Evolutionary conservation across 2,797 vertebrate species (phyloP), one percentile per base, ranked within the genome.

Genomic region (Neostethus bicornis): DNA sequence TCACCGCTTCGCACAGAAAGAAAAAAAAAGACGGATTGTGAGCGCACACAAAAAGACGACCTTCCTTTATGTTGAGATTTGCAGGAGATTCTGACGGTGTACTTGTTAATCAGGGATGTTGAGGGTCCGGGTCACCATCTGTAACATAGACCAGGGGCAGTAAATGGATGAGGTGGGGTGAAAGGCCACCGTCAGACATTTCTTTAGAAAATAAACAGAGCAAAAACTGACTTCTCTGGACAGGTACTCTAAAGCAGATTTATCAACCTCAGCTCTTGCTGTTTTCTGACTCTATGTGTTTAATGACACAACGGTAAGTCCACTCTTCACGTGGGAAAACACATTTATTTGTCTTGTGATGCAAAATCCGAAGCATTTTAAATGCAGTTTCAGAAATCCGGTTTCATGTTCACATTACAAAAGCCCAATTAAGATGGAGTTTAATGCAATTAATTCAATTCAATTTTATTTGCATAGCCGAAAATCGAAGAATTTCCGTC

Each of bases 131-230:
- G 77, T 85, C 86, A 90, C 79, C 83, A 72, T 88, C 80, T 85
- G 80, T 87, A 86, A 91, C 85, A 87, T 79, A 87, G 81, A 85
- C 80, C 85, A 88, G 85, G 86, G 83, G 82, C 72, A 81, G 81
- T 81, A 82, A 87, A 87, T 86, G 83, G 80, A 89, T 87, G 87
- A 79, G 81, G 61, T 57, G 75, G 59, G 84, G 83, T 87, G 79
- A 89, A 87, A 88, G 85, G 89, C 69, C 83, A 80, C 37, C 57
- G 43, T 51, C 59, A 82, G 79, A 87, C 85, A 90, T 88, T 86
- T 88, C 86, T 89, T 76, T 77, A 65, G 84, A 90, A 90, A 90
- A 87, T 90, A 90, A 90, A 85, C 80, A 90, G 84, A 87, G 75
- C 57, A 73, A 81, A 89, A 87, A 83, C 51, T 20, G 64, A 59